Conservation (phyloP, 2,797 vertebrate species). For the Eulemur rubriventer region DNA sequence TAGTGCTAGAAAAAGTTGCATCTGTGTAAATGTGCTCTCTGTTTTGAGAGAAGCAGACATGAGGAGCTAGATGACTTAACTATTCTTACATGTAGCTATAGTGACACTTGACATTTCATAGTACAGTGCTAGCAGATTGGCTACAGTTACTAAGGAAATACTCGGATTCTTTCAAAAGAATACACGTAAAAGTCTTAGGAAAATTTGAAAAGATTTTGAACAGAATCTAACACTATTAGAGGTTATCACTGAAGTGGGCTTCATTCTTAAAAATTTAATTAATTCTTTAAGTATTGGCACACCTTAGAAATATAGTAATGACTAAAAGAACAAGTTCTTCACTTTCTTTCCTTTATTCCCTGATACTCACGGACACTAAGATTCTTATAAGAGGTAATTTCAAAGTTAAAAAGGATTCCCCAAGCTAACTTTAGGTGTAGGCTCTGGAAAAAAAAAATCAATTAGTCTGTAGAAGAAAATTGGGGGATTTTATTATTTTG, state of each 20-base stretch:
- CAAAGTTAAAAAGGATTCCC: neutral
- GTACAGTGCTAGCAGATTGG: neutral
- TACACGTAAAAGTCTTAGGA: neutral
- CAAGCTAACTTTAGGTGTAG: neutral
- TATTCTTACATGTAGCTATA: neutral
- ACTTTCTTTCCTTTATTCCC: neutral
- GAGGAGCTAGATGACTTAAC: neutral
- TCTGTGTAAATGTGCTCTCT: neutral
- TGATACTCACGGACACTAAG: neutral
- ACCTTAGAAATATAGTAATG: neutral
- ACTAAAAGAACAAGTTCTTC: neutral
- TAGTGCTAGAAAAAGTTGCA: neutral
- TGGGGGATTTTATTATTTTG: neutral
- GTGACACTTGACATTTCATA: neutral
- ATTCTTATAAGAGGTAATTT: neutral
- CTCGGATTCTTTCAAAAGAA: neutral
- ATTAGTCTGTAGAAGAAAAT: neutral
- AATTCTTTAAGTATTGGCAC: neutral
- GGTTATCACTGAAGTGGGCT: neutral
- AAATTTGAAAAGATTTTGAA: neutral
- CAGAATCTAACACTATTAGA: neutral
- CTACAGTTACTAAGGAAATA: neutral
- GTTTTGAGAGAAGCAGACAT: accelerated
- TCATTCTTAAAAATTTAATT: neutral
- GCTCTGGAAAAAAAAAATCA: neutral